Base-by-base conservation (phyloP, 2,888 invertebrate species). In the Cremastinae sp. region DNA sequence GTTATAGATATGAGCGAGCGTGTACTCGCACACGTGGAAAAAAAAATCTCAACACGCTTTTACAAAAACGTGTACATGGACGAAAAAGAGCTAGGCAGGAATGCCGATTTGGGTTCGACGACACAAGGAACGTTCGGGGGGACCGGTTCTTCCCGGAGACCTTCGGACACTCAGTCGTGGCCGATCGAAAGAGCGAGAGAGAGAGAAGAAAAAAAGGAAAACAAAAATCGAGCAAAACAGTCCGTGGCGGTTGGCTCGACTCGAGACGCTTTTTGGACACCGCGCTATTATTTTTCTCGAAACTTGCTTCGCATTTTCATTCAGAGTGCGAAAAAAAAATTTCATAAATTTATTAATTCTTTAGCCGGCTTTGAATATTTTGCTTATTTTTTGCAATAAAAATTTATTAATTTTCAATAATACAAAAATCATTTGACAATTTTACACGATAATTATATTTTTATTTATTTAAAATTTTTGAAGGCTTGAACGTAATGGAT, bases 101-200 rank as follows among this genome's bases (percentile, higher is more conserved):
- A 89, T 88, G 88, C 86, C 84, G 84, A 85, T 85, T 86, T 83
- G 89, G 87, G 75, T 76, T 89, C 89, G 88, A 87, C 85, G 88
- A 88, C 88, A 87, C 85, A 59, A 56, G 82, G 80, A 84, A 85
- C 84, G 82, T 83, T 78, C 72, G 75, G 47, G 82, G 74, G 77
- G 87, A 89, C 88, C 88, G 88, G 89, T 88, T 89, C 55, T 88
- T 89, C 55, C 87, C 82, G 83, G 84, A 85, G 86, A 85, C 86
- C 87, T 86, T 85, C 84, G 85, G 78, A 82, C 79, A 74, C 28
- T 3, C 78, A 74, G 69, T 79, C 75, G 74, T 78, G 70, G 58
- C 73, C 75, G 41, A 72, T 72, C 43, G 55, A 64, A 43, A 35
- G 55, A 55, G 1, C 1, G 9, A 18, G 18, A 49, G 2, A 10